Base-by-base conservation (phyloP, 2,113 vertebrate genomes). In the Lamprologus speciosus region DNA sequence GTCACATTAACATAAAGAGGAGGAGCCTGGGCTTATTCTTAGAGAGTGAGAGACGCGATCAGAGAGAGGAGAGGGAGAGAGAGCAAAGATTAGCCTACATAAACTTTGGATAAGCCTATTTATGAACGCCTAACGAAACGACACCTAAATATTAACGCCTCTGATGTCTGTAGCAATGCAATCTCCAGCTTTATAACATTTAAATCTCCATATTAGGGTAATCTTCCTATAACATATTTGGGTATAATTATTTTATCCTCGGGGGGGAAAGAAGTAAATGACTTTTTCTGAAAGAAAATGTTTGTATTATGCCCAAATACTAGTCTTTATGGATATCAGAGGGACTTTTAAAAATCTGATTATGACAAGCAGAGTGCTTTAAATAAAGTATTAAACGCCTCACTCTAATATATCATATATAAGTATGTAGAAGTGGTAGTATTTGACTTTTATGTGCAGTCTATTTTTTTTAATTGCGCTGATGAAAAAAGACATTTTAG, bases 1-100 rank as follows among this genome's bases (percentile, higher is more conserved):
- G 94, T 96, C 93, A 95, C 94, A 95, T 95, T 95, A 95, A 90
- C 92, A 95, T 94, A 93, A 89, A 89, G 93, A 94, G 95, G 95
- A 91, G 95, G 95, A 95, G 95, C 90, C 80, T 91, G 91, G 45
- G 5, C 80, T 28, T 91, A 82, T 95, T 95, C 94, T 94, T 92
- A 58, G 94, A 94, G 93, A 90, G 93, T 50, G 91, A 92, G 90
- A 85, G 90, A 83, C n/a, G 45, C 31, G 85, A 84, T 58, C 58
- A 78, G 90, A 83, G 90, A 86, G 81, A 83, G 80, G 60, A 81
- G 81, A 79, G 79, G 33, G 83, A 89, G 81, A 84, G 88, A 65
- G 60, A 65, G 60, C 81, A 87, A 85, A 93, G 91, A 94, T 94
- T 90, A 94, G 88, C 93, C 91, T 81, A 93, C 91, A 92, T 89